Base-by-base conservation (phyloP, 2,888 invertebrate species). In the Allygus modestus region DNA sequence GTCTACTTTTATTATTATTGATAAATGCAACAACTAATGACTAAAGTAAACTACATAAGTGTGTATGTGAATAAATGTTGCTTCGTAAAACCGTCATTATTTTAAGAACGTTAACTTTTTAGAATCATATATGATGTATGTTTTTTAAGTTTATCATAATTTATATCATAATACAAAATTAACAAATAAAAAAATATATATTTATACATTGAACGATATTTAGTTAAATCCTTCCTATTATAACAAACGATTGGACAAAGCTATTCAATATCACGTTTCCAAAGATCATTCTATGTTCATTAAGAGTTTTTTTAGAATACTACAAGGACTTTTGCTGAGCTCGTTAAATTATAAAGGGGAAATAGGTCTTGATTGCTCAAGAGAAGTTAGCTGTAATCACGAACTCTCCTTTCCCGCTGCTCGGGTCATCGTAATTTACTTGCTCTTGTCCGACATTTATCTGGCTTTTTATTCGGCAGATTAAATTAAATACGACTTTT, bases 301-400 rank as follows among this genome's bases (percentile, higher is more conserved):
- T 65, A 65, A 31, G 65, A 31, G 65, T 17, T 51, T 79, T 79
- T 79, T 79, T 51, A 12, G 5, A 79, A 58, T 79, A 33, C 79
- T 79, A 15, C 79, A 26, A 51, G 58, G 37, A 33, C 31, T 77
- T 79, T 37, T 37, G 58, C 79, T 58, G 79, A 79, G 33, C 58
- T 79, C 33, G 79, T 37, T 51, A 58, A 79, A 79, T 79, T 54
- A 79, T 33, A 28, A 79, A 79, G 51, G 79, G 51, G 51, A 51
- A 79, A 79, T 79, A 79, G 58, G 79, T 79, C 79, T 79, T 79
- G 79, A 79, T 79, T 79, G 79, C 58, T 54, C 12, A 58, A 58
- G 79, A 54, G 79, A 73, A 77, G 79, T 54, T 79, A 15, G 33
- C 54, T 7, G 77, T 77, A 77, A 77, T 79, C 58, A 79, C 5